Conservation (phyloP, 2,113 vertebrate genomes). For the Carollia perspicillata region DNA sequence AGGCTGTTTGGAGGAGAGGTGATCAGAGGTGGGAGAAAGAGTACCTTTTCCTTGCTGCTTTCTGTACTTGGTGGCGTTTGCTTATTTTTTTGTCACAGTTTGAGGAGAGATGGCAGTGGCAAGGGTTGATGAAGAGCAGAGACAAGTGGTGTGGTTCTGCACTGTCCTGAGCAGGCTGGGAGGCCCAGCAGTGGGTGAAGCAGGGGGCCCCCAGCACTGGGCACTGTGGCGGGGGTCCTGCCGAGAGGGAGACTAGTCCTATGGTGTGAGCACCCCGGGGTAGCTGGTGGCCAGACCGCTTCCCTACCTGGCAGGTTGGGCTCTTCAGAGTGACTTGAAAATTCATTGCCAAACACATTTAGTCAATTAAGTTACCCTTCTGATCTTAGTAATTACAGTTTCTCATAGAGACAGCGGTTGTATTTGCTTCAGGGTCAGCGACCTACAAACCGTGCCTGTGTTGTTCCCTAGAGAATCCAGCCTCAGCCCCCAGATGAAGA, state of each 20-base stretch:
- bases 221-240: neutral
- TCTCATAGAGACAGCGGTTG: neutral
- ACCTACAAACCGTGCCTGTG: neutral
- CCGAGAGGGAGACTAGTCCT: neutral
- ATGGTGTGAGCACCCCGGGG: neutral
- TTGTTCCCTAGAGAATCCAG: slow-evolving; percentile 83
- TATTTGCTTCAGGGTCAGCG: neutral
- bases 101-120: neutral
- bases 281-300: neutral
- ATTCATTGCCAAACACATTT: neutral
- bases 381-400: neutral
- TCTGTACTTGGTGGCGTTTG: neutral
- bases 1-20: neutral
- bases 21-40: neutral
- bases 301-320: neutral
- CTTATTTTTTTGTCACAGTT: neutral
- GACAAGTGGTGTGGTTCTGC: neutral
- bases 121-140: neutral
- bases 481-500: slow-evolving; percentile 87
- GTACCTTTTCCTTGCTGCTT: neutral
- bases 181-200: neutral
- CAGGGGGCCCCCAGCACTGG: neutral
- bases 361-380: neutral
- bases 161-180: neutral
- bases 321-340: slow-evolving; percentile 6